Evolutionary conservation across 1,140 invertebrate species (phyloP), one percentile per base, ranked within the genome.

Genomic region (Ctenoplectra terminalis): DNA sequence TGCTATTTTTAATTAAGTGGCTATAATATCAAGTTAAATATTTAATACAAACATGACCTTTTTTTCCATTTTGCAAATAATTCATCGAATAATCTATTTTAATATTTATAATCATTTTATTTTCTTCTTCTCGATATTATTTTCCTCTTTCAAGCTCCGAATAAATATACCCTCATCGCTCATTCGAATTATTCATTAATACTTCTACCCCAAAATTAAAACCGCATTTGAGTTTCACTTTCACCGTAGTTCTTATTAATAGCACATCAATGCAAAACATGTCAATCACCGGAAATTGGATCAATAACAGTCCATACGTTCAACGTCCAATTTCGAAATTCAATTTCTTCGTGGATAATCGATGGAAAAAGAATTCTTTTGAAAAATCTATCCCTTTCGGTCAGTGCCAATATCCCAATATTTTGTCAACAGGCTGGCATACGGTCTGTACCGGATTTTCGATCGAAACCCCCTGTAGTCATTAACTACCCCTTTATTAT

Each of bases 401-500:
- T 88, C 81, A 87, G 88, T 90, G 75, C 73, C 81, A 83, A 75
- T 90, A 80, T 90, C 81, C 89, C 90, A 91, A 93, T 93, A 92
- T 93, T 93, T 93, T 89, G 92, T 89, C 92, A 93, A 92, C 89
- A 89, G 86, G 82, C 74, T 82, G 90, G 88, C 92, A 93, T 91
- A 93, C 90, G 91, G 91, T 87, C 76, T 56, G 71, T n/a, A 40
- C 75, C 82, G 81, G 83, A 77, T 69, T 88, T 86, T 81, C 81
- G 89, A 90, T 90, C 85, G 48, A 31, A 82, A 70, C 81, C 76
- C 54, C 63, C 80, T 63, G 73, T 84, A 84, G 90, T 93, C 92
- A 93, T 93, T 93, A 92, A 92, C 90, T 91, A 93, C 91, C 92
- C 92, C 90, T 93, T 94, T 93, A 91, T 92, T 92, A 90, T 90